These are phyloP conservation scores for Eleginops maclovinus DNA, from an alignment of 2,113 vertebrate genomes.

Conservation along the genomic window DNA sequence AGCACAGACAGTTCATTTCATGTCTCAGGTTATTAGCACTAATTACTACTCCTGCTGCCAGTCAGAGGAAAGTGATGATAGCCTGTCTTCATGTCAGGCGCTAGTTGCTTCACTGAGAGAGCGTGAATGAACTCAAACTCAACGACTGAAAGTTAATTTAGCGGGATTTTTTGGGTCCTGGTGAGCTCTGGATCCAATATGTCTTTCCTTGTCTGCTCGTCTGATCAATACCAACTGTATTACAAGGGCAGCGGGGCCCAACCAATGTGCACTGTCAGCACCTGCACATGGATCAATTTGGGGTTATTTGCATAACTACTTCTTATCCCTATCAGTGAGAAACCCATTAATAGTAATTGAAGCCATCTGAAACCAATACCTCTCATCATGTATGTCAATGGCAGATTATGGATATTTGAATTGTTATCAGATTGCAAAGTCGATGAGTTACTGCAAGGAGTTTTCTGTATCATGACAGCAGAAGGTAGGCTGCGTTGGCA, in stretches of 20 bases:
- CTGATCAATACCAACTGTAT: conserved; percentile 81
- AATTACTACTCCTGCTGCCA: conserved; percentile 52
- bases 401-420: conserved; percentile 45
- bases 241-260: conserved; percentile 63
- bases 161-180: conserved; percentile 32
- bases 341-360: conserved; percentile 47
- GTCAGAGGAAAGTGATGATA: conserved; percentile 60
- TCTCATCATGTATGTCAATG: conserved; percentile 45
- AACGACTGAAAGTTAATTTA: conserved; percentile 43
- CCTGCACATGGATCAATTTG: conserved; percentile 50
- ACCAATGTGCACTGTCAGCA: conserved; percentile 74
- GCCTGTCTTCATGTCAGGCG: conserved; percentile 35
- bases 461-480: neutral
- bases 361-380: conserved; percentile 39
- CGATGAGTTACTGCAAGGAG: neutral
- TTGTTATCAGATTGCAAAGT: conserved; percentile 40
- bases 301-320: conserved; percentile 50
- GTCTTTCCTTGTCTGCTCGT: conserved; percentile 60
- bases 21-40: conserved; percentile 49
- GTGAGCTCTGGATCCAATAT: conserved; percentile 65
- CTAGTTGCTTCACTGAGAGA: conserved; percentile 41
- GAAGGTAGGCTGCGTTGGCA: neutral
- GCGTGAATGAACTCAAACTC: conserved; percentile 49
- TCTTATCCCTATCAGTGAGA: conserved; percentile 58
- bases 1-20: conserved; percentile 35